Evolutionary conservation across 2,113 vertebrate genomes (phyloP), one percentile per base, ranked within the genome.

Genomic region (Lycaon pictus): DNA sequence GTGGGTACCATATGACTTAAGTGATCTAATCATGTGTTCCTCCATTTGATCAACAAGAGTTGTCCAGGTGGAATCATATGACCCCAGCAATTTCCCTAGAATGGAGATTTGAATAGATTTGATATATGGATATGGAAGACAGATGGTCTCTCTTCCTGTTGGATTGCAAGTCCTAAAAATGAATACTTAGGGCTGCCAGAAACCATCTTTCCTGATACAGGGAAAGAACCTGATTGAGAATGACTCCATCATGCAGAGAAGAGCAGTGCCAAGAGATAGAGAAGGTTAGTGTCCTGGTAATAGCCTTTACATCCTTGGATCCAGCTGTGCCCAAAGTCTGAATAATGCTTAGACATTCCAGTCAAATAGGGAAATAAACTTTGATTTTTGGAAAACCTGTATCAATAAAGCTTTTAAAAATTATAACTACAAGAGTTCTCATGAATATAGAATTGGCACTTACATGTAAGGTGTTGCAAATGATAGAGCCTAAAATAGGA

Each of bases 121-220:
- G n/a, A 92, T 92, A n/a, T 9, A 74, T 51, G 82, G 29, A 2
- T 56, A 13, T 82, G 35, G 60, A 88, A 53, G 63, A 90, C 84
- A 95, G 93, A 93, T 85, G 81, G 65, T 95, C 63, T 84, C n/a
- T 81, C 67, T 76, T 95, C 43, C n/a, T 97, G 93, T 97, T 92
- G 82, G 79, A 80, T 91, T 81, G 5, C 27, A 91, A 72, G 29
- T 15, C 71, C 84, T 88, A 79, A 79, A 90, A 87, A 92, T 53
- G 29, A 60, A 79, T 37, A 76, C 43, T 16, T 63, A 51, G n/a
- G 80, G 7, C 43, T 95, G 76, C 76, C 58, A 82, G 55, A 94
- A 86, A 35, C 53, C 35, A 51, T 93, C 35, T n/a, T 95, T 84
- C 22, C n/a, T 96, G 80, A 90, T 74, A 90, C 22, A 74, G n/a